phyloP scores from a whole-genome alignment of 2,797 vertebrate genomes.

The Lagocephalus sceleratus region DNA sequence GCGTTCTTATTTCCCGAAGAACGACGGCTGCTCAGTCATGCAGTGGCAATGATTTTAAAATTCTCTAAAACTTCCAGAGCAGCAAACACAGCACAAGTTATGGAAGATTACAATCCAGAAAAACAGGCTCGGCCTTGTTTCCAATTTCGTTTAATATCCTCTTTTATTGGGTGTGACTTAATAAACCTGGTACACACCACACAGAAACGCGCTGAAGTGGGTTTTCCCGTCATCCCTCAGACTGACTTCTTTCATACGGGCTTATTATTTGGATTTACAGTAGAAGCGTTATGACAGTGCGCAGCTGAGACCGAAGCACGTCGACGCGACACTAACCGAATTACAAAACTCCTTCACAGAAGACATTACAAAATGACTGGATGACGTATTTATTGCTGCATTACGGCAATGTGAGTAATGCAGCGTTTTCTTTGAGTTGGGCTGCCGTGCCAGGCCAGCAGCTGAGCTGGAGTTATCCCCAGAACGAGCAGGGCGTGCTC shows the following conservation, averaged over 20 bases:
- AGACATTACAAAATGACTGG: slow-evolving; percentile 3
- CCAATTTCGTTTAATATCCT: background rate
- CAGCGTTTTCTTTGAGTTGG: slow-evolving; percentile 30
- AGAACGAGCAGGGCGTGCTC: slow-evolving; percentile 75
- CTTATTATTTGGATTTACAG: slow-evolving; percentile 1
- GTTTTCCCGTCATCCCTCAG: background rate
- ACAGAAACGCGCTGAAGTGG: background rate
- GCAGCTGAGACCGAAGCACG: background rate
- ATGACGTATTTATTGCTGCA: slow-evolving; percentile 12
- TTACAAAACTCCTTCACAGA: slow-evolving; percentile 6
- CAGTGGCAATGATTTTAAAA: too few species aligned
- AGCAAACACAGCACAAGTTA: background rate
- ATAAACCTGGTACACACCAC: background rate
- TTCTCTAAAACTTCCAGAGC: background rate
- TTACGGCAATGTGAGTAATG: slow-evolving; percentile 28
- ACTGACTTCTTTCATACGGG: slow-evolving; percentile 6
- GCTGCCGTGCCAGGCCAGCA: slow-evolving; percentile 52
- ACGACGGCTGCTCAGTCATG: too few species aligned
- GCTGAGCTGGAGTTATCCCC: slow-evolving; percentile 69
- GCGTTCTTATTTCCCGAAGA: slow-evolving; percentile 1
- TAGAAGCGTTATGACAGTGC: too few species aligned
- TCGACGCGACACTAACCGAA: background rate
- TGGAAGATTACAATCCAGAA: background rate
- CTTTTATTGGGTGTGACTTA: background rate
- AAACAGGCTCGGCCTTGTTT: background rate